A percentile compares a stretch with the other conserved stretches of the same genome.
phyloP scores from a whole-genome alignment of 2,888 invertebrate species.

The Drosophila prolongata region DNA sequence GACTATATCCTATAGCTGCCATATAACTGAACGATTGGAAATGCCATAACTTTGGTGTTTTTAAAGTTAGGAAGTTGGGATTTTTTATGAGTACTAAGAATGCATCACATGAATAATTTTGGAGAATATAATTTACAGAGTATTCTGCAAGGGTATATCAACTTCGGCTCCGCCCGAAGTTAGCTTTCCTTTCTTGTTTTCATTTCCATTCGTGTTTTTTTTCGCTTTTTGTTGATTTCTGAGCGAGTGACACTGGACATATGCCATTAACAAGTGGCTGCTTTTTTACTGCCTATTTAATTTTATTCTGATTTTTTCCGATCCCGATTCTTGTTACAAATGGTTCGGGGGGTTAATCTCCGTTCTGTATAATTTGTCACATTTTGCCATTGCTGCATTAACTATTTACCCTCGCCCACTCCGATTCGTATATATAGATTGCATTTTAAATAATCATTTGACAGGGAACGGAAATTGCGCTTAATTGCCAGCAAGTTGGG shows the following conservation, averaged over 20 bases:
- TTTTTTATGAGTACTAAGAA: too few species aligned
- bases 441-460: constrained; percentile 47
- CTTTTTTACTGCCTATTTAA: constrained; percentile 32
- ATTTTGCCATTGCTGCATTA: constrained; percentile 24
- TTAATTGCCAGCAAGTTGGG: constrained; percentile 56
- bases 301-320: constrained; percentile 13
- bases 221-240: constrained; percentile 52
- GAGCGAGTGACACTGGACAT: constrained; percentile 58
- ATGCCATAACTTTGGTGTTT: too few species aligned
- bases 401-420: constrained; percentile 13
- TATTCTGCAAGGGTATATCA: too few species aligned
- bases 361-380: constrained; percentile 35
- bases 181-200: too few species aligned
- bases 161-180: too few species aligned
- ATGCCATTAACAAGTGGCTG: constrained; percentile 62
- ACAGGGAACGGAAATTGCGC: constrained; percentile 59
- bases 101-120: too few species aligned
- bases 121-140: too few species aligned
- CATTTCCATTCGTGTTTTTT: constrained; percentile 5
- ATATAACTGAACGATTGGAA: too few species aligned
- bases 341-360: constrained; percentile 8
- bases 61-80: too few species aligned
- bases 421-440: constrained; percentile 9
- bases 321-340: constrained; percentile 35
- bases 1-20: too few species aligned